Evolutionary conservation across 53 echinoderm and acorn worm species (phyloP), one percentile per base, ranked within the genome.

Genomic region (Echinarachnius parma): DNA sequence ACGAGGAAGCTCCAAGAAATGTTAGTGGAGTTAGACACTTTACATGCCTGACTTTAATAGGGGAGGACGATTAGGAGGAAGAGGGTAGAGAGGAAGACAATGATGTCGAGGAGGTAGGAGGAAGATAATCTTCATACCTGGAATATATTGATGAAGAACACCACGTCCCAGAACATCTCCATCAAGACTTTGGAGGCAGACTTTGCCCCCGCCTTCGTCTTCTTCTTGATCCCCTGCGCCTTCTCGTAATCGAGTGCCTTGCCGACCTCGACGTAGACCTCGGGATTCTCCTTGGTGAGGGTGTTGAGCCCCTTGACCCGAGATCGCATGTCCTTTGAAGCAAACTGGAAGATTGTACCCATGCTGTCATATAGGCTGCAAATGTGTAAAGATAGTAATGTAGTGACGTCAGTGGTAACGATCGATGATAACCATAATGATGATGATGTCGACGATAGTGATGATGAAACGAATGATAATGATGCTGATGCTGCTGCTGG

Each of bases 171-270:
- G 28, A 37, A 42, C 74, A 72, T 72, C 22, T 72, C 74, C 0
- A 72, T 44, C 1, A 72, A 30, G 57, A 72, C 56, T 44, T 56
- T 72, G 3, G 74, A 72, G 15, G 74, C 74, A 4, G 74, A 31
- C 9, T 55, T 72, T 14, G 37, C 37, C 0, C 74, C 74, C 3
- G 46, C 37, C 11, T 72, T 72, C n/a, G 74, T 56, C 57, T 72
- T 72, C 74, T 72, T 72, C 45, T 72, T 72, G 55, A 72, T 72
- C 35, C 74, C 74, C 44, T 72, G 74, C 0, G 74, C 74, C 57
- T 72, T 72, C 74, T 72, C 74, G 57, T 72, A 29, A 19, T 72
- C 74, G 74, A 72, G 74, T 1, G 74, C 74, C 57, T 72, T 72
- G 56, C 21, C 55, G 42, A 72, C 74, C 5, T 55, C 74, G 18